Evolutionary conservation across 2,797 vertebrate genomes (phyloP).

Genomic region (Spinus pinus): DNA sequence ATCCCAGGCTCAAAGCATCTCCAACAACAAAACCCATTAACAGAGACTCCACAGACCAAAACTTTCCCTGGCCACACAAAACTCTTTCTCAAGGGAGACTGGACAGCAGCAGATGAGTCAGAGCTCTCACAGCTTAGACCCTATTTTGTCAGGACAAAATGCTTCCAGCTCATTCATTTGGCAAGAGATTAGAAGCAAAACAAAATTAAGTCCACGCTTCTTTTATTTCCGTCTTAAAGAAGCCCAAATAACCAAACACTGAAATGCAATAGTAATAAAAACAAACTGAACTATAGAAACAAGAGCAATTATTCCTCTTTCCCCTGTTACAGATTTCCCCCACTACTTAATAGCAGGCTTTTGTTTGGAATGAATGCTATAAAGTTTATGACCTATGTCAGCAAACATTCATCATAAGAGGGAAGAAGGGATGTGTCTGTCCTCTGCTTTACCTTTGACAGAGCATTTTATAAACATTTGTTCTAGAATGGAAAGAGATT

Average conservation of each 20-base stretch:
- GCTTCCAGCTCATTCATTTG: constrained; percentile 44
- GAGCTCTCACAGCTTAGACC: background rate
- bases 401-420: background rate
- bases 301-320: background rate
- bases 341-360: background rate
- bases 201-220: background rate
- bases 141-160: background rate
- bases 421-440: background rate
- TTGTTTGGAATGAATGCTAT: background rate
- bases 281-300: background rate
- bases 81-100: background rate
- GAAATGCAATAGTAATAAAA: background rate
- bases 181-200: constrained; percentile 51
- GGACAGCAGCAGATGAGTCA: constrained; percentile 30
- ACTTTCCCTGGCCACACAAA: background rate
- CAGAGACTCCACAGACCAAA: background rate
- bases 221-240: constrained; percentile 26
- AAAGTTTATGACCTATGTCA: constrained; percentile 31
- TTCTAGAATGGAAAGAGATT: background rate
- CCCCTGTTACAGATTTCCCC: background rate
- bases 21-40: background rate
- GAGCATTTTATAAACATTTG: background rate
- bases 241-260: background rate
- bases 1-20: background rate
- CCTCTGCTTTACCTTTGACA: background rate